Conservation (phyloP, 1,140 invertebrate genomes). For the Polypedilum pembai region DNA sequence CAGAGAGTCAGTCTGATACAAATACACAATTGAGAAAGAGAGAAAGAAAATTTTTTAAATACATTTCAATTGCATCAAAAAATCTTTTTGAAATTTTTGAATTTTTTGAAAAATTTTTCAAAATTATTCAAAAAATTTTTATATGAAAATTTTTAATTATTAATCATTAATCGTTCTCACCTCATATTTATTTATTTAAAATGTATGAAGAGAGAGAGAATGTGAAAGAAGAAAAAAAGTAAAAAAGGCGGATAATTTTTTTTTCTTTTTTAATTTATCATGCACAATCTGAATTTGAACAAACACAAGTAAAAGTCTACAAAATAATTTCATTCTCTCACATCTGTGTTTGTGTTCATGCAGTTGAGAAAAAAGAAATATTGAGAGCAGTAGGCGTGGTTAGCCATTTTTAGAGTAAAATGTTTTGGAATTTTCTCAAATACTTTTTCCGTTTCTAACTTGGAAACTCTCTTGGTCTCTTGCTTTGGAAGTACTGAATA, state of each 20-base stretch:
- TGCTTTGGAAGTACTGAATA: no score
- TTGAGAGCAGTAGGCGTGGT: not conserved
- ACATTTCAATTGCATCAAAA: not conserved
- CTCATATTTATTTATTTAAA: not conserved
- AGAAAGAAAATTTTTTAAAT: not conserved
- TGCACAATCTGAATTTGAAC: not conserved
- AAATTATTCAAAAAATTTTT: no score
- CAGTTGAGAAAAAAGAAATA: no score
- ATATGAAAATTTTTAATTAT: no score
- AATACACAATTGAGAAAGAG: not conserved
- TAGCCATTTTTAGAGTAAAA: not conserved
- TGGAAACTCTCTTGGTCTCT: no score
- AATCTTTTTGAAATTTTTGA: not conserved
- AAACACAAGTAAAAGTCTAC: not conserved
- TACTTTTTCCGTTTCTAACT: no score
- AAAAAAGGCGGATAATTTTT: conserved; percentile 15
- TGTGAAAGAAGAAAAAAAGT: not conserved
- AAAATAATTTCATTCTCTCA: not conserved
- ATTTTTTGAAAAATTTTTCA: no score
- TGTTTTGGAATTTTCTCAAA: no score
- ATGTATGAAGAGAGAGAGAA: not conserved
- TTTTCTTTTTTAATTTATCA: conserved; percentile 2
- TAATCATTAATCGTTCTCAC: not conserved
- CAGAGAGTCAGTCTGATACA: no score
- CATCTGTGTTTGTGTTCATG: not conserved